Conservation (phyloP, 2,113 vertebrate genomes). For the Crocuta crocuta region DNA sequence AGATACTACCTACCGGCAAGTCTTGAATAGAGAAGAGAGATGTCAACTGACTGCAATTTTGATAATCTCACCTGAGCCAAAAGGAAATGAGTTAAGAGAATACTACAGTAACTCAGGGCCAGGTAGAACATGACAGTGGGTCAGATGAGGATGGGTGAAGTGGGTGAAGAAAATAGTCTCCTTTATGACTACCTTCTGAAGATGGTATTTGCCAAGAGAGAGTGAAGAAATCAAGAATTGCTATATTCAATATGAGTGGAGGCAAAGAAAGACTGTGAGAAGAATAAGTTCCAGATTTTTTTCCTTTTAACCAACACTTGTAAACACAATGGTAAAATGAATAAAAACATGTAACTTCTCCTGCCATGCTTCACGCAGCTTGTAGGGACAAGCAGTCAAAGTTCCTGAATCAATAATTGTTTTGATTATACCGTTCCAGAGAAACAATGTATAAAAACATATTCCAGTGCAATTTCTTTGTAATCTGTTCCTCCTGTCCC, state of each 20-base stretch:
- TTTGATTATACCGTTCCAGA: conserved; percentile 70
- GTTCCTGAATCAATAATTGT: conserved; percentile 74
- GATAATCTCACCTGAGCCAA: not conserved
- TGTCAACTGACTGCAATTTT: not conserved
- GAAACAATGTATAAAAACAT: conserved; percentile 79
- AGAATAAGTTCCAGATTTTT: conserved; percentile 12
- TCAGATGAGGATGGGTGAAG: not conserved
- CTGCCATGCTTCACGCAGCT: conserved; percentile 9
- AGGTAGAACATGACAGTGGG: not conserved
- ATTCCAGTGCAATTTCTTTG: conserved; percentile 71
- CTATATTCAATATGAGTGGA: not conserved
- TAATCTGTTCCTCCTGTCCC: conserved; percentile 77
- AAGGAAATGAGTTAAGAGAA: not conserved
- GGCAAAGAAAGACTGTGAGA: not conserved
- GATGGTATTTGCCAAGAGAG: not conserved
- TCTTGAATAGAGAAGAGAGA: not conserved
- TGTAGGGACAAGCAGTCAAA: conserved; percentile 58
- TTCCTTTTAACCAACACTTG: conserved; percentile 51
- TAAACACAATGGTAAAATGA: conserved; percentile 64
- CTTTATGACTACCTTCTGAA: not conserved
- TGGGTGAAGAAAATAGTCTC: not conserved
- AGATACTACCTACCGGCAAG: not conserved
- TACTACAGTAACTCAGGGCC: rapidly evolving
- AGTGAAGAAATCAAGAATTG: not conserved
- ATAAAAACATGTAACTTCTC: conserved; percentile 55